Evolutionary conservation across 2,113 vertebrate species (phyloP).

Genomic region (Lates calcarifer): DNA sequence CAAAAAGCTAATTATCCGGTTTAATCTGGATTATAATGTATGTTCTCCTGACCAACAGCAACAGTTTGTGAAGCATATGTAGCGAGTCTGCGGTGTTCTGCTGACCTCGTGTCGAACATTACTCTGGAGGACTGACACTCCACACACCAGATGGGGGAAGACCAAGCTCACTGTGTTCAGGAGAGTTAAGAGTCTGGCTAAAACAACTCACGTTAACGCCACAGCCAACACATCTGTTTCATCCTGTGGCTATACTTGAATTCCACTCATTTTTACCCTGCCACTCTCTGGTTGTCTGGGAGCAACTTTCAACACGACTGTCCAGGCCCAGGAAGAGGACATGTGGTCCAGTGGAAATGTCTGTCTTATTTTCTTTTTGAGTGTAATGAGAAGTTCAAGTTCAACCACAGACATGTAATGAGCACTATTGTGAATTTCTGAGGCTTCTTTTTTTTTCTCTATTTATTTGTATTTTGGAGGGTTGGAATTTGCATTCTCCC

Average conservation of each 20-base stretch:
- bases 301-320: constrained; percentile 30
- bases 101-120: constrained; percentile 70
- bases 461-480: constrained; percentile 30
- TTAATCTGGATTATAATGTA: constrained; percentile 83
- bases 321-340: neutral
- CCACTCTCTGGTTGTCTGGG: constrained; percentile 34
- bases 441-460: constrained; percentile 11
- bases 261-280: constrained; percentile 33
- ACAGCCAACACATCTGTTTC: constrained; percentile 64
- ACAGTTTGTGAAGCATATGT: constrained; percentile 79
- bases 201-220: constrained; percentile 47
- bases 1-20: constrained; percentile 83
- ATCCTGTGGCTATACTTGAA: constrained; percentile 35
- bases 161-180: constrained; percentile 43
- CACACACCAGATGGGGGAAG: constrained; percentile 65
- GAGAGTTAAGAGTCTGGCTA: constrained; percentile 48
- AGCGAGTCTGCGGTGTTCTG: constrained; percentile 59
- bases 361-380: constrained; percentile 30
- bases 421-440: constrained; percentile 27
- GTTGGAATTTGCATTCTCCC: constrained; percentile 1
- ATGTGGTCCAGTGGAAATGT: constrained; percentile 35
- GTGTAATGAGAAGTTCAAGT: constrained; percentile 47
- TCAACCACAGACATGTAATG: constrained; percentile 50
- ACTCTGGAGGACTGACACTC: constrained; percentile 70
- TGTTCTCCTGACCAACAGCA: constrained; percentile 74